Conservation (phyloP, 2,888 invertebrate species). For the Coenonympha arcania region DNA sequence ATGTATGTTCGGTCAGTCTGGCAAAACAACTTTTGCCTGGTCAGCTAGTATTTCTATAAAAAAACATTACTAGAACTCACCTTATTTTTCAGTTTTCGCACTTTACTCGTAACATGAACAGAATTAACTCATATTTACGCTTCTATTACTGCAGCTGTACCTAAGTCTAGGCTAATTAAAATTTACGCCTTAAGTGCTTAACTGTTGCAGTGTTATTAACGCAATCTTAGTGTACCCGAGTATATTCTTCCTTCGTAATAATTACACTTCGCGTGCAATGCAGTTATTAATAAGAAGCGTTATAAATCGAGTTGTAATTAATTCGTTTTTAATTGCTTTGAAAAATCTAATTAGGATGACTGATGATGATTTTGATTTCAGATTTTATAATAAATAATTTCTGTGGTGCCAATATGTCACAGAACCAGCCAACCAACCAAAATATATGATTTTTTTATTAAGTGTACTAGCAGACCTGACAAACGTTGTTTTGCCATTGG, state of each 20-base stretch:
- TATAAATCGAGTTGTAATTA: neutral
- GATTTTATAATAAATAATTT: too few relatives aligned
- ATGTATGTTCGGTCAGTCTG: too few relatives aligned
- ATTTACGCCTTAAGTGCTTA: neutral
- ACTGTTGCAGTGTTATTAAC: slow-evolving; percentile 1
- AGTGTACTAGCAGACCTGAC: too few relatives aligned
- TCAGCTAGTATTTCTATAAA: too few relatives aligned
- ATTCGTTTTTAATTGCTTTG: neutral
- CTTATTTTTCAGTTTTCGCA: neutral
- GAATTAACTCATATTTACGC: neutral
- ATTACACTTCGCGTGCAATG: neutral
- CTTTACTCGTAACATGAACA: neutral
- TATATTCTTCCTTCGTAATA: neutral
- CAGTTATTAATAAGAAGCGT: neutral
- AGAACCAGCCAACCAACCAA: too few relatives aligned
- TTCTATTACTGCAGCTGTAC: neutral
- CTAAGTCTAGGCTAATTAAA: slow-evolving; percentile 1
- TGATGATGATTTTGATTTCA: neutral
- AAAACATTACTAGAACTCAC: too few relatives aligned
- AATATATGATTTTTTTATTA: too few relatives aligned
- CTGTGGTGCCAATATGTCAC: too few relatives aligned
- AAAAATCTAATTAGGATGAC: neutral
- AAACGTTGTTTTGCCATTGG: too few relatives aligned
- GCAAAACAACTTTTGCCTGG: too few relatives aligned
- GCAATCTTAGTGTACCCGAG: neutral